Evolutionary conservation across 2,113 vertebrate species (phyloP).

Genomic region (Percopsis transmontana): DNA sequence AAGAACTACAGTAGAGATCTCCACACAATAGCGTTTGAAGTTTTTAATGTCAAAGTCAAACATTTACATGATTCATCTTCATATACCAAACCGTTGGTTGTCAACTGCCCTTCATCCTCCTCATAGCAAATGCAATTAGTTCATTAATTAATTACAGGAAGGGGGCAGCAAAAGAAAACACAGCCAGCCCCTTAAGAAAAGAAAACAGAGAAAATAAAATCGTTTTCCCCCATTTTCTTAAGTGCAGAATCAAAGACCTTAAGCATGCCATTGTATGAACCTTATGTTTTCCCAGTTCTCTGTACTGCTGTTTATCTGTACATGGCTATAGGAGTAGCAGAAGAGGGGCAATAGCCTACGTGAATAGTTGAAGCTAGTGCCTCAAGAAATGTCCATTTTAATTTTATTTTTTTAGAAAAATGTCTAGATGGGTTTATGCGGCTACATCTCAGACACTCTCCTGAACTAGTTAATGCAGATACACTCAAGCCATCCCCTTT

Average conservation of each 20-base stretch:
- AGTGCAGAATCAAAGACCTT: slow-evolving; percentile 79
- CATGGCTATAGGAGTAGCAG: slow-evolving; percentile 68
- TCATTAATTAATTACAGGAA: slow-evolving; percentile 68
- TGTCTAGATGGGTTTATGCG: slow-evolving; percentile 48
- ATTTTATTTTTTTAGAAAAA: slow-evolving; percentile 22
- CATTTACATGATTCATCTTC: slow-evolving; percentile 77
- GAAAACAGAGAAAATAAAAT: slow-evolving; percentile 45
- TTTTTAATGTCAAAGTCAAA: slow-evolving; percentile 84
- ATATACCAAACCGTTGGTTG: slow-evolving; percentile 72
- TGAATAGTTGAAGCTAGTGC: slow-evolving; percentile 18
- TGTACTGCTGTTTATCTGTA: slow-evolving; percentile 74
- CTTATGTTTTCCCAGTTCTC: slow-evolving; percentile 68
- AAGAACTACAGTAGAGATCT: no score
- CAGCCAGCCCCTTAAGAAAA: slow-evolving; percentile 60
- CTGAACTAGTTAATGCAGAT: not conserved
- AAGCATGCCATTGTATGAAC: slow-evolving; percentile 78
- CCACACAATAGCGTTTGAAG: slow-evolving; percentile 64
- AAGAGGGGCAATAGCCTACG: slow-evolving; percentile 46
- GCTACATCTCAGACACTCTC: slow-evolving; percentile 24
- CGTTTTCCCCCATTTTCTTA: slow-evolving; percentile 47
- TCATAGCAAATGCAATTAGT: slow-evolving; percentile 80
- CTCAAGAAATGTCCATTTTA: slow-evolving; percentile 42
- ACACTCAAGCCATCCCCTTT: slow-evolving; percentile 3
- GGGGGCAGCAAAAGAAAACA: slow-evolving; percentile 55
- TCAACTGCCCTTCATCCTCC: slow-evolving; percentile 57